Conservation (phyloP, 2,797 vertebrate genomes). For the Mormyrus proboscirostris region DNA sequence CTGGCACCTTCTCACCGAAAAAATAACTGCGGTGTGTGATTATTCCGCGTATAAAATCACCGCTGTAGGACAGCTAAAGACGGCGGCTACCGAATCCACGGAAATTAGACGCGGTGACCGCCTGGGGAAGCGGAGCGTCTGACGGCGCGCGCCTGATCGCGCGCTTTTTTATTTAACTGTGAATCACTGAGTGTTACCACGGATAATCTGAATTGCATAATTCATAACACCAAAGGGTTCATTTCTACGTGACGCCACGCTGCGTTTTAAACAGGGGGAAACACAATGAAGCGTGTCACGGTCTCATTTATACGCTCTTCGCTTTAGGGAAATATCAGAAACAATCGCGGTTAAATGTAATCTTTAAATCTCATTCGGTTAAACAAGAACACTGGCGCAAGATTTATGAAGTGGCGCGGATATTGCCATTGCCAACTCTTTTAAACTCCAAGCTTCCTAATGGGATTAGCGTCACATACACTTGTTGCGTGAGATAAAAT, state of each 20-base stretch:
- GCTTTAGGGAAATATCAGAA: constrained; percentile 7
- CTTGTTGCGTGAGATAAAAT: background rate
- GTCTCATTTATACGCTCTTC: constrained; percentile 2
- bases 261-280: background rate
- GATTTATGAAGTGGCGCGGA: background rate
- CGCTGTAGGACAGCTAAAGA: constrained; percentile 47
- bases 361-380: background rate
- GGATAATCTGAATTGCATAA: constrained; percentile 40
- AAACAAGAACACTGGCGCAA: background rate
- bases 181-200: constrained; percentile 33
- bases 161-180: background rate
- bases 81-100: background rate
- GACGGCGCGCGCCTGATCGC: background rate
- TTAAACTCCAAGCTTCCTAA: background rate
- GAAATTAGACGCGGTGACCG: background rate
- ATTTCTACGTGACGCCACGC: constrained; percentile 11
- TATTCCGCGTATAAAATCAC: constrained; percentile 25
- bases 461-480: background rate
- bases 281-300: background rate
- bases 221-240: constrained; percentile 46
- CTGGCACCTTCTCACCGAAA: constrained; percentile 7
- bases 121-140: background rate
- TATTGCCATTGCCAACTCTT: background rate
- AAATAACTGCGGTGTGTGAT: background rate
- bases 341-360: constrained; percentile 6